phyloP scores from a whole-genome alignment of 2,797 vertebrate genomes.

The Cyclopterus lumpus region DNA sequence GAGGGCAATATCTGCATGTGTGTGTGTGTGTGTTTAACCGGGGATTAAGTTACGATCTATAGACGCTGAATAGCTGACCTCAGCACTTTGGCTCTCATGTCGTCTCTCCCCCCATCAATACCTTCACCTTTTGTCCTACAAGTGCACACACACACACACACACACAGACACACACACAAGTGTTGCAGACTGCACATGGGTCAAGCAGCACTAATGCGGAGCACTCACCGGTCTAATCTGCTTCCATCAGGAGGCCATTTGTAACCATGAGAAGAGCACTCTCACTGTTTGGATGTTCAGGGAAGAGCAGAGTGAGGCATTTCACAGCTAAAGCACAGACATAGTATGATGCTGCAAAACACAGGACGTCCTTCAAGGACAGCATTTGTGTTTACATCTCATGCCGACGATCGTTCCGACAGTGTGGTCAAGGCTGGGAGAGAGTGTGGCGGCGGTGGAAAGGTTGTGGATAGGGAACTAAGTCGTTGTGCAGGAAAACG shows the following conservation, averaged over 20 bases:
- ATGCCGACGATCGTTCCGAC: not conserved
- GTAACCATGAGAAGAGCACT: conserved; percentile 31
- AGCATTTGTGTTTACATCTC: not conserved
- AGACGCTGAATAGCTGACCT: conserved; percentile 55
- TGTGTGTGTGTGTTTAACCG: conserved; percentile 25
- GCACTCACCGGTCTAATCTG: conserved; percentile 27
- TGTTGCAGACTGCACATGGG: conserved; percentile 2
- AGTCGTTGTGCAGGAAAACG: not conserved
- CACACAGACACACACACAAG: not conserved
- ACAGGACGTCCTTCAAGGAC: not conserved
- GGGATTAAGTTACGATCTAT: conserved; percentile 60
- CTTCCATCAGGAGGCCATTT: conserved; percentile 30
- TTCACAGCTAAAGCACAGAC: not conserved
- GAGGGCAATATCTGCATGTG: not conserved
- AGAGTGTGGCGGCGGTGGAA: not conserved
- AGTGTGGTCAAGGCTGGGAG: not conserved
- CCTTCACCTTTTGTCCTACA: conserved; percentile 51
- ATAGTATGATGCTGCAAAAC: not conserved
- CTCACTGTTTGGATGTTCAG: not conserved
- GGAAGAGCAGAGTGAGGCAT: not conserved
- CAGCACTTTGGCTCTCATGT: conserved; percentile 32
- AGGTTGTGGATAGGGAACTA: not conserved
- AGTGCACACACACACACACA: not conserved
- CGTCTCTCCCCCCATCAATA: conserved; percentile 54
- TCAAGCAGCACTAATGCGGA: conserved; percentile 34